phyloP scores from a whole-genome alignment of 2,113 vertebrate species.

The Poeciliopsis prolifica region DNA sequence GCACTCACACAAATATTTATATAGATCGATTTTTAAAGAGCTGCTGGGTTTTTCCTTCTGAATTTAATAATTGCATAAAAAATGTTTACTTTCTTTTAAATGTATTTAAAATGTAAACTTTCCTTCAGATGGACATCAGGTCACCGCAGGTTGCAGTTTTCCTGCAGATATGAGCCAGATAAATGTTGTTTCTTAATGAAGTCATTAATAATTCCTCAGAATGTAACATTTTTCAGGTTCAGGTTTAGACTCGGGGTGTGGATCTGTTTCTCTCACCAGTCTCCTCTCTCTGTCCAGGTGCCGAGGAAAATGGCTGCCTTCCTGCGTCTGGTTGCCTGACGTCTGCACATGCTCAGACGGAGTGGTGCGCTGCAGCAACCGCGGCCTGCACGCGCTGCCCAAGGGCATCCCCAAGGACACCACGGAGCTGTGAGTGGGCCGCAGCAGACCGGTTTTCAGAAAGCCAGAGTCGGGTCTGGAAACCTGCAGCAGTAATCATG shows the following conservation, averaged over 20 bases:
- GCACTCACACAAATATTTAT: no score
- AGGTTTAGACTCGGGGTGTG: not conserved
- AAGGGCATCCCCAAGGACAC: conserved; percentile 96
- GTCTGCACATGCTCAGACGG: conserved; percentile 92
- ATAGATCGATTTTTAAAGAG: no score
- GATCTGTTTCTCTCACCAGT: not conserved
- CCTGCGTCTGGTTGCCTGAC: conserved; percentile 89
- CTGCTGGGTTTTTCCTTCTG: no score
- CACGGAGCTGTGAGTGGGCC: conserved; percentile 92
- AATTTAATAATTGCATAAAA: no score
- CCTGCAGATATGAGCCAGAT: not conserved
- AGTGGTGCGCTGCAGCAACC: conserved; percentile 95
- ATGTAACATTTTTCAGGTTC: not conserved
- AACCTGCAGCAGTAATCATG: conserved; percentile 2
- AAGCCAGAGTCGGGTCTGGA: no score
- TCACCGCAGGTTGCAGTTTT: not conserved
- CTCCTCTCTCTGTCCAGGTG: conserved; percentile 75
- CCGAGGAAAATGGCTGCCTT: conserved; percentile 91
- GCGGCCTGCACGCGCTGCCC: conserved; percentile 87
- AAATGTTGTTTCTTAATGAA: not conserved
- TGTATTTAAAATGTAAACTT: not conserved
- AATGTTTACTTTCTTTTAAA: not conserved
- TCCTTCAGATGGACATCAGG: not conserved
- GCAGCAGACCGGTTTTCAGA: no score
- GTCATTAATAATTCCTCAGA: no score